Base-by-base conservation (phyloP, 2,888 invertebrate species). In the Phortica magna region DNA sequence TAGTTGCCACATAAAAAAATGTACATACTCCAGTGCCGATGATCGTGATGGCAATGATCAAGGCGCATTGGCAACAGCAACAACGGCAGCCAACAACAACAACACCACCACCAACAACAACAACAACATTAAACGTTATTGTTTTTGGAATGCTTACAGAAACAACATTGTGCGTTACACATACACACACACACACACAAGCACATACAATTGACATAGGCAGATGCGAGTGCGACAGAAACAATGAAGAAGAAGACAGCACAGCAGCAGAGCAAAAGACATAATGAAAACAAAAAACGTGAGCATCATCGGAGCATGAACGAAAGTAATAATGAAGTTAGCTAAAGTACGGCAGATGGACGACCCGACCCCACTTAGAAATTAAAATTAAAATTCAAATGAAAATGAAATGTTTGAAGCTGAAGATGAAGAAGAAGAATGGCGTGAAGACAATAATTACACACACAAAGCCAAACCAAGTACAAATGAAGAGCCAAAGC, bases 41-140 rank as follows among this genome's bases (percentile, higher is more conserved):
- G 31, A 76, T 79, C 81, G 75, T 55, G 76, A 73, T 78, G 77
- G 75, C 55, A 76, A 83, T 81, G 83, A 77, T 81, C 43, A 67
- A 53, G 59, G 67, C 67, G 41, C 67, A 67, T 67, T 65, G 14
- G 67, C 59, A 59, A 59, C 59, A 17, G 19, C 17, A 12, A 7
- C 59, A 59, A 59, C 59, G 17, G 59, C 59, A 59, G 17, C 9
- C 53, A 53, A n/a, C 53, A 53, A n/a, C 53, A 53, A n/a, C 53
- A n/a, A 53, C 59, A 59, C n/a, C n/a, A 14, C 17, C 17, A 53
- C 2, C 53, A 53, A n/a, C 53, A 53, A n/a, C 53, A 53, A n/a
- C 53, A n/a, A 53, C 59, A 59, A 59, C 59, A 59, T 59, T 59
- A 7, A 19, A 19, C 59, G 7, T 59, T n/a, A 7, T 19, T 59